These are phyloP conservation scores for Eretmochelys imbricata DNA, from an alignment of 2,113 vertebrate species.

Conservation along the genomic window DNA sequence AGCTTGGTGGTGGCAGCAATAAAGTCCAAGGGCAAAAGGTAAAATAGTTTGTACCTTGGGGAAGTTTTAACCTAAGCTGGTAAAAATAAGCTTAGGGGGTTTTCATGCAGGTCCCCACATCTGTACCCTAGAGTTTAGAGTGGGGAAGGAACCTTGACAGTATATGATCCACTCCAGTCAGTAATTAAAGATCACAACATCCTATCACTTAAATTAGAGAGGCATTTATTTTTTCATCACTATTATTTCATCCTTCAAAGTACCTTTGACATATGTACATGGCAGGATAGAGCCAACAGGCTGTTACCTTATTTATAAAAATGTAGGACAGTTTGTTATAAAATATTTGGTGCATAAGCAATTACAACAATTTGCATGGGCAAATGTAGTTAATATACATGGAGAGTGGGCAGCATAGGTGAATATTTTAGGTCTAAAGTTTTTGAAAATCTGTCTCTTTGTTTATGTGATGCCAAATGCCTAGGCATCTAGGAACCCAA, in stretches of 20 bases:
- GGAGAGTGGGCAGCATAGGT: not conserved
- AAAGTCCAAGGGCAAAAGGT: too few species aligned
- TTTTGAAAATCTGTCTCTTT: not conserved
- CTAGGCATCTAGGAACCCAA: constrained; percentile 10
- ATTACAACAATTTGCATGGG: not conserved
- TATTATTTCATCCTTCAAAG: not conserved
- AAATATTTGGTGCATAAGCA: not conserved
- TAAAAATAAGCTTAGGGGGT: too few species aligned
- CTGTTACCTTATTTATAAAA: constrained; percentile 1
- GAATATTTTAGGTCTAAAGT: not conserved
- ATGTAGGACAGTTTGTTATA: not conserved
- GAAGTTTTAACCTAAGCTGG: too few species aligned
- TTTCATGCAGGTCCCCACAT: too few species aligned
- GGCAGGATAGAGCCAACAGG: not conserved
- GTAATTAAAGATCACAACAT: constrained; percentile 46
- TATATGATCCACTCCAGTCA: constrained; percentile 56
- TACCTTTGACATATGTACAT: not conserved
- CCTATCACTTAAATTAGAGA: not conserved
- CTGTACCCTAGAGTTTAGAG: too few species aligned
- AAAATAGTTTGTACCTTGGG: too few species aligned
- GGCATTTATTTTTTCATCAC: constrained; percentile 20
- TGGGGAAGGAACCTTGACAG: not conserved
- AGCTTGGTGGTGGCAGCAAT: too few species aligned
- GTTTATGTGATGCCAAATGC: not conserved
- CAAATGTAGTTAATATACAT: not conserved